Conservation (phyloP, 2,888 invertebrate genomes). For the Cosmia pyralina region DNA sequence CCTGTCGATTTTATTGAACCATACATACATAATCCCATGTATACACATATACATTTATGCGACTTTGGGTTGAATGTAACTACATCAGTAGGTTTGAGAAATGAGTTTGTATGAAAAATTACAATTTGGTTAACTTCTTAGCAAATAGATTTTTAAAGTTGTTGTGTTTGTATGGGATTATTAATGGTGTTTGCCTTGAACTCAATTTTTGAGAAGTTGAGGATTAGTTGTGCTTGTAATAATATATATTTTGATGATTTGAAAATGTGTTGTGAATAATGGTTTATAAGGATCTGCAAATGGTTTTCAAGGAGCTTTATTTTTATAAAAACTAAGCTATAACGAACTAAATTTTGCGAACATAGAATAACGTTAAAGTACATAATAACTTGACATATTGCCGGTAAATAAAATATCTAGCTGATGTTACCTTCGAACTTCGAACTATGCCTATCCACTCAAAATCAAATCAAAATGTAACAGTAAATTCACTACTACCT, state of each 20-base stretch:
- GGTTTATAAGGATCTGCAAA: background rate
- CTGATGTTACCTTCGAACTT: background rate
- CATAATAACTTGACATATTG: background rate
- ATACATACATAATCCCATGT: slow-evolving; percentile 76
- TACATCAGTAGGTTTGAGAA: slow-evolving; percentile 67
- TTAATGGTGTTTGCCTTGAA: slow-evolving; percentile 78
- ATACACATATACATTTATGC: slow-evolving; percentile 61
- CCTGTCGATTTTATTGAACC: slow-evolving; percentile 75
- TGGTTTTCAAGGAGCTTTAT: background rate
- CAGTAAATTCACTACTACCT: background rate
- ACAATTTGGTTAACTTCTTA: slow-evolving; percentile 82
- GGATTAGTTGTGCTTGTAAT: slow-evolving; percentile 56
- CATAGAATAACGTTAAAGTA: background rate
- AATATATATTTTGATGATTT: slow-evolving; percentile 46
- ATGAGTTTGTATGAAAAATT: slow-evolving; percentile 82
- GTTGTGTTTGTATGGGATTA: slow-evolving; percentile 65
- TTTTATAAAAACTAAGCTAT: background rate
- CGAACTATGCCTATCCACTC: background rate
- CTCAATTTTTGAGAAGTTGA: slow-evolving; percentile 45
- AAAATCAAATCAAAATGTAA: background rate
- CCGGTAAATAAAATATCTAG: background rate
- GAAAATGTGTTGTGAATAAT: slow-evolving; percentile 27
- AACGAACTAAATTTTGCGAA: background rate
- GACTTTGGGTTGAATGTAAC: slow-evolving; percentile 68
- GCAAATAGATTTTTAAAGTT: slow-evolving; percentile 70